Base-by-base conservation (phyloP, 2,113 vertebrate genomes). In the Uropsilus gracilis region DNA sequence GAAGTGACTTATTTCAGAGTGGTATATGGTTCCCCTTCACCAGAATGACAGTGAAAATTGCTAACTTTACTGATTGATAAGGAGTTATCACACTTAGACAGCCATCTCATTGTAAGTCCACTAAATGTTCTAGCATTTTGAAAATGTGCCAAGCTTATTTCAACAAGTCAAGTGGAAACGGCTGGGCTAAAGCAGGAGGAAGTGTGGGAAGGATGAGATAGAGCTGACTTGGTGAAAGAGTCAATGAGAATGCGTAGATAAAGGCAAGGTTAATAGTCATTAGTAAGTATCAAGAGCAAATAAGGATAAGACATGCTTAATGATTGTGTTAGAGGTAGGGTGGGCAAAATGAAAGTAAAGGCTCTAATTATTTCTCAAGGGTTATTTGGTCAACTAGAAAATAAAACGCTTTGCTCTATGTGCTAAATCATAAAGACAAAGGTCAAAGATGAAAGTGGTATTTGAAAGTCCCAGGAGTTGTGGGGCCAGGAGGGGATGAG, bases 271-370 rank as follows among this genome's bases (percentile, higher is more conserved):
- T 94, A 39, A 81, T 75, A 61, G 89, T 64, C 90, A 95, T 92
- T 77, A 94, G 78, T 32, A 90, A 95, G 90, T 80, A 91, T 90
- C 94, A 86, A 97, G 93, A 93, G 64, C 78, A 95, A 89, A 91
- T 88, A 75, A 89, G 50, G 91, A 85, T 90, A 94, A 95, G 93
- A 37, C 34, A 30, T 80, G 61, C 42, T 66, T 91, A 90, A 90
- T 69, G 66, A 94, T n/a, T 80, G 14, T 78, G 26, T 50, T 71
- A 80, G 72, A 86, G 42, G 71, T 87, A 91, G 46, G 42, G 77
- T 86, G 66, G 78, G 76, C 75, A 91, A 94, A 93, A 73, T 1
- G 39, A 92, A 89, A 89, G 90, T 28, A 90, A 39, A 92, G 37
- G 46, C 81, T 63, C 55, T 61, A 94, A n/a, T 92, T 75, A 86